Evolutionary conservation across 64 coral and sea anemone genomes (phyloP).

Genomic region (Acropora yongei): DNA sequence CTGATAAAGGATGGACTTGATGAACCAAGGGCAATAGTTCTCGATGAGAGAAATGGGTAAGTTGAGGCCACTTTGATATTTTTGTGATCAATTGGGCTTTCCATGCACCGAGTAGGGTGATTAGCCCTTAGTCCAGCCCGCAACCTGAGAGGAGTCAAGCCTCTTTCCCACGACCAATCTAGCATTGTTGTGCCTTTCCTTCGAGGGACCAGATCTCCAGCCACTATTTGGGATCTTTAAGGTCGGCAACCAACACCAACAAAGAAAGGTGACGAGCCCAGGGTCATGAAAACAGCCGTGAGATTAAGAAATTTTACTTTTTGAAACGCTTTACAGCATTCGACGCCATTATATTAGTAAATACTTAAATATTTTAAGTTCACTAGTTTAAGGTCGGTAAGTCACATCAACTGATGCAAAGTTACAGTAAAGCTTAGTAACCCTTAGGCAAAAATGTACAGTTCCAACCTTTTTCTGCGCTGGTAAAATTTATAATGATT

Average conservation of each 20-base stretch:
- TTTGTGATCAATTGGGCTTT: not conserved
- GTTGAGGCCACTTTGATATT: slow-evolving; percentile 1
- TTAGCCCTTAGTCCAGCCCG: too few relatives aligned
- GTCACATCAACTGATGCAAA: not conserved
- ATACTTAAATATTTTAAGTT: not conserved
- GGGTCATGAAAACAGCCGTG: not conserved
- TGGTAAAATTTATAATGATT: not conserved
- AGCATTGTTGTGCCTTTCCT: too few relatives aligned
- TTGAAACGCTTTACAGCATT: not conserved
- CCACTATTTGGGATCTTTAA: too few relatives aligned
- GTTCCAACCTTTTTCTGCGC: not conserved
- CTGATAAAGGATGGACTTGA: slow-evolving; percentile 45
- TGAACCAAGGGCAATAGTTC: slow-evolving; percentile 37
- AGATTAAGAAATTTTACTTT: not conserved
- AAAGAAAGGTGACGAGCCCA: not conserved
- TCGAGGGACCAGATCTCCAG: too few relatives aligned
- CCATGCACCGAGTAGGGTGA: not conserved
- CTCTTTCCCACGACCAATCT: not conserved
- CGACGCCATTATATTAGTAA: not conserved
- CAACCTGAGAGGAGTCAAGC: not conserved
- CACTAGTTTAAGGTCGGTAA: not conserved
- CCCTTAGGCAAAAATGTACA: not conserved
- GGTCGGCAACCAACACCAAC: not conserved
- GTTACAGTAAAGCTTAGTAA: not conserved
- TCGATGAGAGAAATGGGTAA: slow-evolving; percentile 55